Conservation (phyloP, 1,140 invertebrate genomes). For the Asobara japonica region DNA sequence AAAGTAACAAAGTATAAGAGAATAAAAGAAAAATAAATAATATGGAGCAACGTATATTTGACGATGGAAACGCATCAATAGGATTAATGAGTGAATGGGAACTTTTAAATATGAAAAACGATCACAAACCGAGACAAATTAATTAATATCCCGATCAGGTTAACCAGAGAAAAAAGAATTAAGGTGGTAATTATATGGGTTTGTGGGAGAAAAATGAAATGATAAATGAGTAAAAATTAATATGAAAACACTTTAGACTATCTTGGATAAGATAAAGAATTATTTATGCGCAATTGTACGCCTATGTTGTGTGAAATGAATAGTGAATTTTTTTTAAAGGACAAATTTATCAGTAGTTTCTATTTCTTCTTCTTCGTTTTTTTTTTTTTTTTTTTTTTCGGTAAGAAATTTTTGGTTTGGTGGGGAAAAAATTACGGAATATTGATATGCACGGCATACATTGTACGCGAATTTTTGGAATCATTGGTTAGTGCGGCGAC, state of each 20-base stretch:
- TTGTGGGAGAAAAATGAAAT: slow-evolving; percentile 43
- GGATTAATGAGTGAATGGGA: not conserved
- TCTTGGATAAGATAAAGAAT: slow-evolving; percentile 46
- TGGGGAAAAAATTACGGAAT: too few relatives aligned
- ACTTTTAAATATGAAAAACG: too few relatives aligned
- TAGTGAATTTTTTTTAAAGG: slow-evolving; percentile 46
- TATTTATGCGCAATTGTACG: slow-evolving; percentile 56
- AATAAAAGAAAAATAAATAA: slow-evolving; percentile 27
- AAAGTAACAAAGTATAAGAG: slow-evolving; percentile 25
- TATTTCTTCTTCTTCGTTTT: not conserved
- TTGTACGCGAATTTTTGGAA: too few relatives aligned
- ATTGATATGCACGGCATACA: too few relatives aligned
- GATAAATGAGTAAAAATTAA: slow-evolving; percentile 26
- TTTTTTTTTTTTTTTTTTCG: too few relatives aligned
- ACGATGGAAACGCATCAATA: slow-evolving; percentile 29
- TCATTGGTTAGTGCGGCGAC: too few relatives aligned
- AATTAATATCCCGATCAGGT: too few relatives aligned
- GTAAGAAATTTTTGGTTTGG: too few relatives aligned
- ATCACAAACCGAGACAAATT: too few relatives aligned
- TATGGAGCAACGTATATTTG: not conserved
- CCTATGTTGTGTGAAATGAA: slow-evolving; percentile 53
- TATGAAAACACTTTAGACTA: slow-evolving; percentile 52
- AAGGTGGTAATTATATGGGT: slow-evolving; percentile 37
- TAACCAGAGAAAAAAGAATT: slow-evolving; percentile 9
- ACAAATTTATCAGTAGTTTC: not conserved